Evolutionary conservation across 2,797 vertebrate genomes (phyloP), one percentile per base, ranked within the genome.

Genomic region (Takifugu ocellatus): DNA sequence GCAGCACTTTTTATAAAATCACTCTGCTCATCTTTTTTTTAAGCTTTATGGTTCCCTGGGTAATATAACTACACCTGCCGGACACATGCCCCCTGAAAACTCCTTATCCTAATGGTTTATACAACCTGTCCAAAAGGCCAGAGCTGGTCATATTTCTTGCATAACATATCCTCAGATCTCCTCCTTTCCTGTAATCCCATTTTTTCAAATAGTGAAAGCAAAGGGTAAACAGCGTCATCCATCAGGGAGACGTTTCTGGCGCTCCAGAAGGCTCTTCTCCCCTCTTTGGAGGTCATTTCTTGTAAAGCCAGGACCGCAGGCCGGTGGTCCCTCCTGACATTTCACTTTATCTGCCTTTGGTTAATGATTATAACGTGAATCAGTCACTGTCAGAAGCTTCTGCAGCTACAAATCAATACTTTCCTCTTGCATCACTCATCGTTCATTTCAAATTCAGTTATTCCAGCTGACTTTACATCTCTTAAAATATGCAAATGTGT

Each of bases 201-300:
- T 72, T 73, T 52, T 33, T 81, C 51, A 71, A 52, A 59, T 45
- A 33, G 33, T 26, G 42, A 43, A 63, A 14, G 17, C 21, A 62
- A 46, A 68, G n/a, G 56, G 58, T 70, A 72, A 81, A 72, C 67
- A 54, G 51, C 46, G 50, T 17, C 55, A 74, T 82, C 61, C 65
- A 69, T 83, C 59, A 67, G 43, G 60, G 46, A 59, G 68, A 72
- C 59, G 70, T 64, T 33, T 71, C 62, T 79, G 79, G 78, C 72
- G 54, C 56, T 49, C 16, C 16, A 48, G 14, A 60, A 56, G 24
- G 25, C 27, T 78, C 29, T 53, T 62, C 68, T 46, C 17, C 68
- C 69, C 54, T 29, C 17, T 36, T 44, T 26, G 42, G 27, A 58
- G 57, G 55, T 65, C 59, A 65, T 74, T 60, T 74, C 83, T 55